Conservation (phyloP, 2,797 vertebrate genomes). For the Pseudomugil tenellus region DNA sequence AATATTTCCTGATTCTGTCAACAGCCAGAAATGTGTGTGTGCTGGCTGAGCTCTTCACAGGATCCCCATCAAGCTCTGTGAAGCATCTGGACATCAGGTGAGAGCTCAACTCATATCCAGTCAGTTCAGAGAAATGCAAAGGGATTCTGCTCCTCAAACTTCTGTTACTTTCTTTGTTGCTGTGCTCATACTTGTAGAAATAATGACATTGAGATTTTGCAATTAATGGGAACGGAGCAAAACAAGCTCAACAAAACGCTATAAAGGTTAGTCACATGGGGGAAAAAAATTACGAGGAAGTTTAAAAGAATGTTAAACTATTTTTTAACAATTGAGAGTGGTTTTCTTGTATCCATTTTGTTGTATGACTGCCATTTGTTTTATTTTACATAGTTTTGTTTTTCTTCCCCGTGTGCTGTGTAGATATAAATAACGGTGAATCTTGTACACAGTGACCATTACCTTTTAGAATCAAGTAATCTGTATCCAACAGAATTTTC, state of each 20-base stretch:
- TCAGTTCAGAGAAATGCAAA: not conserved
- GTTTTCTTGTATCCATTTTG: not conserved
- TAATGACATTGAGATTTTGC: not conserved
- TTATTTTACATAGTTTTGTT: not conserved
- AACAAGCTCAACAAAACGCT: too few relatives aligned
- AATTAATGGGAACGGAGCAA: too few relatives aligned
- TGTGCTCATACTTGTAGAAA: not conserved
- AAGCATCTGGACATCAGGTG: constrained; percentile 90
- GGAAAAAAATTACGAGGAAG: not conserved
- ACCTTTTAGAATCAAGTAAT: too few relatives aligned
- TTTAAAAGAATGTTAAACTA: not conserved
- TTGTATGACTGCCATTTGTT: not conserved
- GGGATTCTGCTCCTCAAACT: not conserved
- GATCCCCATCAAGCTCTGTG: constrained; percentile 83
- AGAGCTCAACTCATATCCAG: not conserved
- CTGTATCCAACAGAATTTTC: too few relatives aligned
- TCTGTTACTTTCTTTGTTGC: not conserved
- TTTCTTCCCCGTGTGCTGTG: not conserved
- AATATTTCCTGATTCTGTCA: too few relatives aligned
- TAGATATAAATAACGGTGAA: not conserved
- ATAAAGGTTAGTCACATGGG: not conserved
- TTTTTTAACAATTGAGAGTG: not conserved
- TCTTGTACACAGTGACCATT: too few relatives aligned
- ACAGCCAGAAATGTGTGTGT: constrained; percentile 80
- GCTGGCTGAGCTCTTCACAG: constrained; percentile 89